phyloP scores from a whole-genome alignment of 2,797 vertebrate genomes.

The Poecilia wingei region DNA sequence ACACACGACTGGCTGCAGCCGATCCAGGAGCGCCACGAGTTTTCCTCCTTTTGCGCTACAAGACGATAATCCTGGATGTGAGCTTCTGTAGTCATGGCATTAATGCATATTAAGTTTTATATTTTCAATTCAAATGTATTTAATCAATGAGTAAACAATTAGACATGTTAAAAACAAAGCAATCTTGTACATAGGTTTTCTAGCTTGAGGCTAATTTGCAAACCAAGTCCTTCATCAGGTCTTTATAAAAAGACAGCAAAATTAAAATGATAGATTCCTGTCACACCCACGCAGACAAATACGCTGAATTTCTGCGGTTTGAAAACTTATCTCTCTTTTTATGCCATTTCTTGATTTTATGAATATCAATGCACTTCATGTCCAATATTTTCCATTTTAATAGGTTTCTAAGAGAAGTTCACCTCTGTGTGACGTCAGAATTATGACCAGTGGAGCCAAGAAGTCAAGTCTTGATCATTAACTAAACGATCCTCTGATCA shows the following conservation, averaged over 20 bases:
- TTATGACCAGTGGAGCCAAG: not conserved
- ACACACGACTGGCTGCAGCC: not conserved
- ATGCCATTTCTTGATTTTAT: not conserved
- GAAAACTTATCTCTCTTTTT: not conserved
- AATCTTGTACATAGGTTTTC: no score
- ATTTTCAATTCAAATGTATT: no score
- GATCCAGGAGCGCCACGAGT: not conserved
- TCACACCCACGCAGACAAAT: no score
- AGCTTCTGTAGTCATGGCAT: not conserved
- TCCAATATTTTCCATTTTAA: not conserved
- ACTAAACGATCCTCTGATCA: not conserved
- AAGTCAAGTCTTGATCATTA: not conserved
- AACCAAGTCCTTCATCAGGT: no score
- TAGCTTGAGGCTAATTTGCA: no score
- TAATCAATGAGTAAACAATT: no score
- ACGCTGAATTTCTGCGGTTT: no score
- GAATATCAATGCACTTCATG: not conserved
- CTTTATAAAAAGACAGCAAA: no score
- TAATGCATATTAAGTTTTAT: not conserved
- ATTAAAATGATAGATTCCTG: no score
- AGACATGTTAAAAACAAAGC: no score
- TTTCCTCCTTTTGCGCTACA: not conserved
- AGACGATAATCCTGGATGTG: no score
- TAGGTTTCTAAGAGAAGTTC: not conserved
- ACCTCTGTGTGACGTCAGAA: not conserved